Base-by-base conservation (phyloP, 1,140 invertebrate species). In the Oryctes rhinoceros region DNA sequence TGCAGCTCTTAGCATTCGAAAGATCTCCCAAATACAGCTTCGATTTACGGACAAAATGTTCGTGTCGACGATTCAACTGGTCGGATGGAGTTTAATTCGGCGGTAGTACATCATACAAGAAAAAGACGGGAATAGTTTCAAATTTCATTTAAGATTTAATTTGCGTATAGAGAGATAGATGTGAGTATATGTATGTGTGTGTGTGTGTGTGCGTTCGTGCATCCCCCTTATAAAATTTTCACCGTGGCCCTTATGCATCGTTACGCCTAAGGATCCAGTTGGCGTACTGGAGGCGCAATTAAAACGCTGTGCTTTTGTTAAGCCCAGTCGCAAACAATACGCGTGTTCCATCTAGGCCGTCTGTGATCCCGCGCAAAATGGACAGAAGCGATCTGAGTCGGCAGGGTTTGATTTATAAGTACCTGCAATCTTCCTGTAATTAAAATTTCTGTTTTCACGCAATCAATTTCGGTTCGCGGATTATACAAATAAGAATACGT, bases 131-230 rank as follows among this genome's bases (percentile, higher is more conserved):
- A 83, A 85, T 84, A 84, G 86, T 88, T 88, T 88, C 86, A 84
- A 88, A 88, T 88, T 88, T 88, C 87, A 88, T 88, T 88, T 86
- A 87, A 87, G 87, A 88, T 87, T 87, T 87, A 87, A 87, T 87
- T 87, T 87, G 84, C 84, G 84, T 85, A 81, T 81, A 84, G 81
- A 85, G 83, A 85, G 83, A 71, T 71, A 37, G 20, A 37, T 35
- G 65, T 71, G 65, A 18, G 24, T 71, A 24, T 71, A 37, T 24
- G 65, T 71, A 71, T 30, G 24, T 71, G 24, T 71, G 65, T 7
- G 65, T 30, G 24, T 71, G 24, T 71, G 65, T 7, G 65, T 24
- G 30, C 10, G 65, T 24, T 11, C 65, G 82, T 84, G 81, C 79
- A 82, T 84, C 82, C 83, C 53, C 83, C 81, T 81, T 83, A 81